phyloP scores from a whole-genome alignment of 2,888 invertebrate genomes.

The Trichogramma evanescens region DNA sequence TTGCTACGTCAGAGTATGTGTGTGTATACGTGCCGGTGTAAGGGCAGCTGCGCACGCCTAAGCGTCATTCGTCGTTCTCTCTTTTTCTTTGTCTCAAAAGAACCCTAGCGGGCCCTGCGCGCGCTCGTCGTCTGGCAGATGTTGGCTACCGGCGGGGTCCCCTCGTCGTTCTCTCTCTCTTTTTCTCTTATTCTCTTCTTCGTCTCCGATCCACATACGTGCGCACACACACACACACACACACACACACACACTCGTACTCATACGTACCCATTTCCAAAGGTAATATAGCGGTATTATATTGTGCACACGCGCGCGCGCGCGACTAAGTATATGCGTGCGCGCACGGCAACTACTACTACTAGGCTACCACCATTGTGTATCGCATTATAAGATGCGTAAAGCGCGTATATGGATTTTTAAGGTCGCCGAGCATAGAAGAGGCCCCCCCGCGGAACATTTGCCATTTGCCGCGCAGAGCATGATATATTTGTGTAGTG shows the following conservation, averaged over 20 bases:
- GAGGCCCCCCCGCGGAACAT: too few species aligned
- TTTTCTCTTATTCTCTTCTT: neutral
- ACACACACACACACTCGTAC: neutral
- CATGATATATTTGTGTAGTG: too few species aligned
- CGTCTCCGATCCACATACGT: constrained; percentile 10
- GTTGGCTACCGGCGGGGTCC: neutral
- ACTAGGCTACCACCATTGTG: neutral
- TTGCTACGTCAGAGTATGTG: constrained; percentile 35
- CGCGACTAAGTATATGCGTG: neutral
- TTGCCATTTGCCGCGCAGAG: too few species aligned
- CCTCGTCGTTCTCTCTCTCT: neutral
- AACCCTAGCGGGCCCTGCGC: constrained; percentile 40
- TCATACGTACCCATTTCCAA: neutral
- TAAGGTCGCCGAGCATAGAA: too few species aligned
- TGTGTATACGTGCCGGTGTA: neutral
- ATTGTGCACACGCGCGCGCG: neutral
- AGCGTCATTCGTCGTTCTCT: constrained; percentile 26
- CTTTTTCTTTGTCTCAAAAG: constrained; percentile 47
- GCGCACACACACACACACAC: neutral
- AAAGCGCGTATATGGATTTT: too few species aligned
- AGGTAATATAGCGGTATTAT: neutral
- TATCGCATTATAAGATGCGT: neutral
- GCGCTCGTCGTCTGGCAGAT: constrained; percentile 17
- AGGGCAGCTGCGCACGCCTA: constrained; percentile 43
- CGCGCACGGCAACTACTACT: too few species aligned